Evolutionary conservation across 1,140 invertebrate genomes (phyloP).

Genomic region (Magallana angulata): DNA sequence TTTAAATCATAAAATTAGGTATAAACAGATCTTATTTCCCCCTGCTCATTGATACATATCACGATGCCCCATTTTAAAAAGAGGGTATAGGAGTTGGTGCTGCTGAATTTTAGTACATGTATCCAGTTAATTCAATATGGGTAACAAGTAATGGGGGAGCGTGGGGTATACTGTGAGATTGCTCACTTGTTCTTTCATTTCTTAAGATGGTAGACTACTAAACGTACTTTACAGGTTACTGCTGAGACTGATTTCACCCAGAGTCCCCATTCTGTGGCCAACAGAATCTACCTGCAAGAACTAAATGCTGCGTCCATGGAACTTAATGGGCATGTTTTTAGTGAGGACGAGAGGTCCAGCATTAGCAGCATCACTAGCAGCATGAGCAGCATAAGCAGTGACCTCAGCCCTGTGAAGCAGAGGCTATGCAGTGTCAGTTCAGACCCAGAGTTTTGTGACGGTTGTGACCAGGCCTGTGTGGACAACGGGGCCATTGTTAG

Average conservation of each 20-base stretch:
- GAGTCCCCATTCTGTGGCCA: conserved; percentile 60
- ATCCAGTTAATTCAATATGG: too few relatives aligned
- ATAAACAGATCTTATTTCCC: too few relatives aligned
- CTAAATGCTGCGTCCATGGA: conserved; percentile 22
- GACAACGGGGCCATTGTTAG: conserved; percentile 74
- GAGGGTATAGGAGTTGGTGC: too few relatives aligned
- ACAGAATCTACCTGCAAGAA: conserved; percentile 42
- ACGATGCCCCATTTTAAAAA: too few relatives aligned
- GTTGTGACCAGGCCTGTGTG: conserved; percentile 59
- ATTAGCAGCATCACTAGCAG: conserved; percentile 41
- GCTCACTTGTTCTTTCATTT: too few relatives aligned
- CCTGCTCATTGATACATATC: too few relatives aligned
- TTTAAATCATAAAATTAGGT: too few relatives aligned
- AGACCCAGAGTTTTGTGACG: conserved; percentile 20
- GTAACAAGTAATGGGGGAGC: too few relatives aligned
- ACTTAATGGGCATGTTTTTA: conserved; percentile 7
- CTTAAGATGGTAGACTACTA: too few relatives aligned
- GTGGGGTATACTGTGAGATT: too few relatives aligned
- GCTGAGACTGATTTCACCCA: conserved; percentile 50
- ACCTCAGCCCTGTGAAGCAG: background rate
- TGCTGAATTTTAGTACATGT: too few relatives aligned
- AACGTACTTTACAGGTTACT: conserved; percentile 52
- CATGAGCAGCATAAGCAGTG: conserved; percentile 39
- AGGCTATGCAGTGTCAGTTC: conserved; percentile 32
- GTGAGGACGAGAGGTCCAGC: conserved; percentile 31